Evolutionary conservation across 2,113 vertebrate species (phyloP).

Genomic region (Pipra filicauda): DNA sequence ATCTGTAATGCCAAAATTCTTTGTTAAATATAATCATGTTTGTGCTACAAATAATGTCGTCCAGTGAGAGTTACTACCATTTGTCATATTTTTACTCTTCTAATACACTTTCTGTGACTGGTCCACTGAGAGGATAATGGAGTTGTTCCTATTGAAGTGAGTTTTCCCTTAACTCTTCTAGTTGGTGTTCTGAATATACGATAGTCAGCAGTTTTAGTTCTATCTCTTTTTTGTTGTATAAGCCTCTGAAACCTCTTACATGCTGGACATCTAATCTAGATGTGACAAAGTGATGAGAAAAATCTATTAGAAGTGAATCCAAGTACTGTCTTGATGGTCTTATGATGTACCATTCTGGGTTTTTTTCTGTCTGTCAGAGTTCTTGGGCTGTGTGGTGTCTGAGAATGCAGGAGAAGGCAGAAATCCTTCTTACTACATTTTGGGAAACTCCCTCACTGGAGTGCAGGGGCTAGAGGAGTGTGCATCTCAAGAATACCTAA

Average conservation of each 20-base stretch:
- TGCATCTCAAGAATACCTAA: constrained; percentile 25
- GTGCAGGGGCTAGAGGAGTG: not conserved
- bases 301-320: not conserved
- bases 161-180: not conserved
- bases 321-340: not conserved
- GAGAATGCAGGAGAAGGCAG: not conserved
- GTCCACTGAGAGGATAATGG: not conserved
- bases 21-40: not conserved
- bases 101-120: not conserved
- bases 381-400: not conserved
- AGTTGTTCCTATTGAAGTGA: not conserved
- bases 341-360: not conserved
- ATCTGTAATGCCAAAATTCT: not conserved
- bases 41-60: not conserved
- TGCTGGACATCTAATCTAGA: not conserved
- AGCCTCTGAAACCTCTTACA: not conserved
- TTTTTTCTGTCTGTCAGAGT: not conserved
- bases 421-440: not conserved
- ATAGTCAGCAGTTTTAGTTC: not conserved
- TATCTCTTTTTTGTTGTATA: not conserved
- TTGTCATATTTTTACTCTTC: not conserved
- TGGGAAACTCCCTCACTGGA: not conserved
- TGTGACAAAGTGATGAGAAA: not conserved
- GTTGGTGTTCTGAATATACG: not conserved
- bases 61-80: not conserved